phyloP scores from a whole-genome alignment of 2,113 vertebrate genomes.

The Platysternon megacephalum region DNA sequence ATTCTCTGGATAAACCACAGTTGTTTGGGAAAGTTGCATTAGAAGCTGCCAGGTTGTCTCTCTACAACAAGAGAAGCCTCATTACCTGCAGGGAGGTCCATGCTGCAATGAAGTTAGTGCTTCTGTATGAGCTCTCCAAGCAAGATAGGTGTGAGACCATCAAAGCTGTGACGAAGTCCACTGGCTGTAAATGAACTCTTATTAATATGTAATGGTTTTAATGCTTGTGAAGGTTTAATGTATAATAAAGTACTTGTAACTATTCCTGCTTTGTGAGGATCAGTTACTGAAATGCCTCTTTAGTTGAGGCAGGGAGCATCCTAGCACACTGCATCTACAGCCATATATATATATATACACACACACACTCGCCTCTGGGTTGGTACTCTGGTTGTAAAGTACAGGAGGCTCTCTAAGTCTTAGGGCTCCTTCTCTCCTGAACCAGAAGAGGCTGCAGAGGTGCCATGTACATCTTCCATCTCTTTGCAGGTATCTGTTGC shows the following conservation, averaged over 20 bases:
- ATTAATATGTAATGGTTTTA: neutral
- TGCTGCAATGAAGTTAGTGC: conserved; percentile 36
- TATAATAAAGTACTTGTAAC: conserved; percentile 34
- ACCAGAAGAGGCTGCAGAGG: neutral
- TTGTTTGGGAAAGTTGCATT: neutral
- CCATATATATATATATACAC: too few relatives aligned
- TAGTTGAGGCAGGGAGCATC: neutral
- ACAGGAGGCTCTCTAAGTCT: neutral
- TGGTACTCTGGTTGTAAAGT: too few relatives aligned
- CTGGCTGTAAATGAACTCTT: accelerated
- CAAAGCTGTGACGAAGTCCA: accelerated
- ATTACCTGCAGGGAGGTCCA: neutral
- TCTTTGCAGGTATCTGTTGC: neutral
- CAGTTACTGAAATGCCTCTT: neutral
- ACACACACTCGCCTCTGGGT: too few relatives aligned
- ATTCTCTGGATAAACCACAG: neutral
- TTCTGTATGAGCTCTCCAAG: conserved; percentile 2
- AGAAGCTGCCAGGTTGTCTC: neutral
- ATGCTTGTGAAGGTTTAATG: neutral
- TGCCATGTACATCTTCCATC: neutral
- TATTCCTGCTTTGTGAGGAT: neutral
- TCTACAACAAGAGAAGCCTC: neutral
- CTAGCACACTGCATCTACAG: too few relatives aligned
- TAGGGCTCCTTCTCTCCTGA: neutral
- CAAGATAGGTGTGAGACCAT: neutral